phyloP scores from a whole-genome alignment of 2,113 vertebrate genomes.

The Dendrocopos noguchii region DNA sequence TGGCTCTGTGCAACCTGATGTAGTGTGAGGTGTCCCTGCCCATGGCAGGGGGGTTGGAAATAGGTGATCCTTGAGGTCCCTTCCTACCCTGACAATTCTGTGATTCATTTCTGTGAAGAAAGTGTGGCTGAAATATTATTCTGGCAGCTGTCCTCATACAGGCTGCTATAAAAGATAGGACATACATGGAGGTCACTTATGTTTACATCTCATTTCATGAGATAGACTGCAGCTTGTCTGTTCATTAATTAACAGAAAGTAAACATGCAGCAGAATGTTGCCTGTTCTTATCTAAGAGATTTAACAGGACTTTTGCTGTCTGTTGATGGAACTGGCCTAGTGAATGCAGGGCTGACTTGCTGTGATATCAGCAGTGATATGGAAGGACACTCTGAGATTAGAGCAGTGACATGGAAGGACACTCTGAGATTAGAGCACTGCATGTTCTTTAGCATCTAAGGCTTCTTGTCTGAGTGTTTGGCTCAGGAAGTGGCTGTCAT shows the following conservation, averaged over 20 bases:
- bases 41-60: no score
- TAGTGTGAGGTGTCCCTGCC: no score
- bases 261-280: not conserved
- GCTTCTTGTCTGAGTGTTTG: not conserved
- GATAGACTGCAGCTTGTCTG: not conserved
- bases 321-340: not conserved
- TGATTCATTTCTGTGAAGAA: not conserved
- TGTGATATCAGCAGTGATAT: not conserved
- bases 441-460: not conserved
- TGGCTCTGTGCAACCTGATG: no score
- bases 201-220: slow-evolving; percentile 14
- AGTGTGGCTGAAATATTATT: not conserved
- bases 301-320: not conserved
- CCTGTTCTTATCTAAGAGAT: not conserved
- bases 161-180: not conserved
- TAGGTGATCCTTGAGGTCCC: no score
- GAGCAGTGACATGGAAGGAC: not conserved
- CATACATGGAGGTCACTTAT: not conserved
- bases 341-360: not conserved
- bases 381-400: not conserved
- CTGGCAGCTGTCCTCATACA: not conserved
- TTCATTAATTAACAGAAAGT: slow-evolving; percentile 42
- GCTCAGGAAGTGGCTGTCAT: not conserved
- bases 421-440: not conserved
- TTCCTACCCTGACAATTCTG: no score